These are phyloP conservation scores for Typhlomys cinereus DNA, from an alignment of 2,113 vertebrate genomes.

Conservation along the genomic window DNA sequence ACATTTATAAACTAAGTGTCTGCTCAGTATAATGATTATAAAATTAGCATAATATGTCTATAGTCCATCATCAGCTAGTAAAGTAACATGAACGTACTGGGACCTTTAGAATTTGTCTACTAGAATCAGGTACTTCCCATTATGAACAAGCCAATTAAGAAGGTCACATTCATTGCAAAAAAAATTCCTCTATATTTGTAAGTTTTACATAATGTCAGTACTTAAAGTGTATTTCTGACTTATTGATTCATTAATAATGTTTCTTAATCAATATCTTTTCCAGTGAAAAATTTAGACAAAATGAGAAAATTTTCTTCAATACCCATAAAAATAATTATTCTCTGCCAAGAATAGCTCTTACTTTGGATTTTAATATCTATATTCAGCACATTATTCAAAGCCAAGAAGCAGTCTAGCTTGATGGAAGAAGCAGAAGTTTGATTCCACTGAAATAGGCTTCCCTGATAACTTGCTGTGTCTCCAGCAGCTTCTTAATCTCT, in stretches of 20 bases:
- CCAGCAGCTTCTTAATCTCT: slow-evolving; percentile 4
- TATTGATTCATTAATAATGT: neutral
- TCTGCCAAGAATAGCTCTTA: neutral
- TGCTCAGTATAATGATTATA: slow-evolving; percentile 21
- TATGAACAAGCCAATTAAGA: neutral
- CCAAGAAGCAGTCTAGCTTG: neutral
- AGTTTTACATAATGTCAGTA: neutral
- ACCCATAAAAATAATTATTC: slow-evolving; percentile 12
- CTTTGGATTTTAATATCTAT: neutral
- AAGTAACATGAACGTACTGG: neutral
- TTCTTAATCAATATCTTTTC: neutral
- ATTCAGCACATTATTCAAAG: slow-evolving; percentile 14
- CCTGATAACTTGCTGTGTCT: neutral
- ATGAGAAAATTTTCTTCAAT: neutral
- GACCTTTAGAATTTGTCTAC: neutral
- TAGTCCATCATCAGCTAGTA: neutral
- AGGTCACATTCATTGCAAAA: neutral
- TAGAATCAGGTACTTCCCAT: neutral
- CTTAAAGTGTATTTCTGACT: slow-evolving; percentile 25
- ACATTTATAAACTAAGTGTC: slow-evolving; percentile 45
- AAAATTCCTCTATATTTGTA: neutral
- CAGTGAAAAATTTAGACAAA: slow-evolving; percentile 29
- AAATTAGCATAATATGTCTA: slow-evolving; percentile 1
- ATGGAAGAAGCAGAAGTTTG: neutral
- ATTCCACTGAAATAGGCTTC: neutral